A percentile compares a stretch with the other conserved stretches of the same genome.
These are phyloP conservation scores for Sphaerodactylus townsendi DNA, from an alignment of 2,113 vertebrate genomes.

Conservation along the genomic window DNA sequence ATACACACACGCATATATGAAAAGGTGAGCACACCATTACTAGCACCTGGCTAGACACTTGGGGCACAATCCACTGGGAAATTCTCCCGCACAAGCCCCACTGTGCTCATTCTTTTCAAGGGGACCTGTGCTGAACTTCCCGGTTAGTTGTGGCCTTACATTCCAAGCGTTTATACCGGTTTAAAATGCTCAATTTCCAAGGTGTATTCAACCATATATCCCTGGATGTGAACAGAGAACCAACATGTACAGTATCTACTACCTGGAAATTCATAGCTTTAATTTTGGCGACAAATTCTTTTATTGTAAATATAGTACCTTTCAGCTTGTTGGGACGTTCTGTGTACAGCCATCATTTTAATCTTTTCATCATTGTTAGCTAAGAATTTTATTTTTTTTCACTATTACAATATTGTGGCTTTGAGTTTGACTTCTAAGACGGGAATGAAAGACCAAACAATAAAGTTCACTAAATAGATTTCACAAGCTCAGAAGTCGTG, in stretches of 20 bases:
- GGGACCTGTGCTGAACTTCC: background rate
- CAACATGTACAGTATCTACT: conserved; percentile 36
- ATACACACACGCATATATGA: conserved; percentile 66
- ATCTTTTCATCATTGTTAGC: too few species aligned
- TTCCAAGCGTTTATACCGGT: conserved; percentile 49
- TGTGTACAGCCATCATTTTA: background rate
- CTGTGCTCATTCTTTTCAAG: background rate
- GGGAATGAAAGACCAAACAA: background rate
- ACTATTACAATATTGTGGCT: background rate
- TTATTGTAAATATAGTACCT: background rate
- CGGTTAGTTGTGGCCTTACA: conserved; percentile 17
- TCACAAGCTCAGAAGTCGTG: background rate
- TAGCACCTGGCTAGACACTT: conserved; percentile 67
- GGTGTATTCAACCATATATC: too few species aligned
- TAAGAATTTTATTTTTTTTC: too few species aligned
- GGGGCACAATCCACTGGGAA: background rate
- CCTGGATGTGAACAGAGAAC: background rate
- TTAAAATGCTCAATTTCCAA: too few species aligned
- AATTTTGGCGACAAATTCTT: conserved; percentile 48
- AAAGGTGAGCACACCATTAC: conserved; percentile 64
- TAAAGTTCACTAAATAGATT: too few species aligned
- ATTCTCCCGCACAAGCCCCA: background rate
- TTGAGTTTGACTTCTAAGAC: conserved; percentile 53
- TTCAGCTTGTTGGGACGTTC: background rate
- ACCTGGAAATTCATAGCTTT: conserved; percentile 61